Evolutionary conservation across 2,113 vertebrate species (phyloP).

Genomic region (Aegithalos caudatus): DNA sequence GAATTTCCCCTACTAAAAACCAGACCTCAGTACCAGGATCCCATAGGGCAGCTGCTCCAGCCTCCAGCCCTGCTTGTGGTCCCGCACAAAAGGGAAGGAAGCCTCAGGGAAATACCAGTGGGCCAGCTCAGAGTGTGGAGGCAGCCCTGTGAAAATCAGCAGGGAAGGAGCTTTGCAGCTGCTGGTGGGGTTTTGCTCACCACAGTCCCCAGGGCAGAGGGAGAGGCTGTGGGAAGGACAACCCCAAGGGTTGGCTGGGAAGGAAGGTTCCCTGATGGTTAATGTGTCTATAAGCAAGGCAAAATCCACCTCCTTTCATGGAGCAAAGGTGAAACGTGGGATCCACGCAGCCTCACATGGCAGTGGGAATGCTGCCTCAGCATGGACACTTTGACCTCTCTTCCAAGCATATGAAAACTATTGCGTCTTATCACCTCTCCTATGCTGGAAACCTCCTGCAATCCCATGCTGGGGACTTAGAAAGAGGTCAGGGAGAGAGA

Average conservation of each 20-base stretch:
- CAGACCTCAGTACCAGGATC: not conserved
- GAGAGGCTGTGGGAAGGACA: not conserved
- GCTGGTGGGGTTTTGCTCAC: not conserved
- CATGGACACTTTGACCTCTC: not conserved
- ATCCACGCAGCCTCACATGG: rapidly evolving
- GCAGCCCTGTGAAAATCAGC: not conserved
- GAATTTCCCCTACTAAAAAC: not conserved
- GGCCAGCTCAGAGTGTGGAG: not conserved
- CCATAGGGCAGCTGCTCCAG: not conserved
- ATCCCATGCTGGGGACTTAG: not conserved
- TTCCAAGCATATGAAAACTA: not conserved
- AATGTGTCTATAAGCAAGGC: not conserved
- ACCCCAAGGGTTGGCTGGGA: not conserved
- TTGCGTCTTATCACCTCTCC: not conserved
- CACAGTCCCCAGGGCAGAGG: not conserved
- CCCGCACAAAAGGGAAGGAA: not conserved
- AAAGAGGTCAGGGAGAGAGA: constrained; percentile 14
- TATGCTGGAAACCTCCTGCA: not conserved
- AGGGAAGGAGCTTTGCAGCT: not conserved
- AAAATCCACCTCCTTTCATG: not conserved
- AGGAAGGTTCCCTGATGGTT: not conserved
- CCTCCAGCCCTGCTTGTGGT: not conserved
- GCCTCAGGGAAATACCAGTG: not conserved
- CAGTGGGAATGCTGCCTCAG: not conserved
- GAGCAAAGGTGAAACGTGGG: not conserved